Base-by-base conservation (phyloP, 2,888 invertebrate species). In the Caenorhabditis parvicauda region DNA sequence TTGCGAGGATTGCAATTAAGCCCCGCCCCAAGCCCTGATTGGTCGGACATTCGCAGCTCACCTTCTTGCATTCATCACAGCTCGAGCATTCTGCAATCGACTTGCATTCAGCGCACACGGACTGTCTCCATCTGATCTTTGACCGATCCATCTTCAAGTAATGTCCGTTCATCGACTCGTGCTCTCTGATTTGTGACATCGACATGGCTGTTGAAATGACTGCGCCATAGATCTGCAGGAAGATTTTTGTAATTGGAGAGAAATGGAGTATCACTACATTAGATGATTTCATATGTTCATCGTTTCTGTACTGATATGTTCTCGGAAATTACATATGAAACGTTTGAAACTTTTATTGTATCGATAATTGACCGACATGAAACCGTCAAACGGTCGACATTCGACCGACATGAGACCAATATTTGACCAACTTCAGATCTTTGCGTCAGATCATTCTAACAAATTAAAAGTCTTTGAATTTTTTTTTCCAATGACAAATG, bases 201-300 rank as follows among this genome's bases (percentile, higher is more conserved):
- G 77, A 77, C 67, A 77, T 64, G 37, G 69, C 72, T 14, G 77
- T 71, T 9, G 69, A 69, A 25, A 77, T 70, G n/a, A 77, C 72
- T 4, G 73, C 70, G n/a, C 74, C 75, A 42, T 77, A 75, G 19
- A 76, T 55, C 51, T 73, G 42, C 19, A 51, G 28, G n/a, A 41
- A 55, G 12, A 29, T 1, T 1, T 25, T 22, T 7, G 47, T 54
- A 32, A 54, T 35, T 14, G 12, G 14, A 35, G 35, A 35, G 12
- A 14, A 12, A 35, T 35, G 12, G 12, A 35, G 35, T 35, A 12
- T 12, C 12, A 12, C 35, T 35, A 35, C 12, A 14, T 12, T 35
- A 35, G 12, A 12, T 35, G 12, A n/a, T n/a, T n/a, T n/a, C n/a
- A n/a, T n/a, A n/a, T n/a, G n/a, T n/a, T n/a, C n/a, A n/a, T n/a